Base-by-base conservation (phyloP, 1,140 invertebrate species). In the Drosophila nannoptera region DNA sequence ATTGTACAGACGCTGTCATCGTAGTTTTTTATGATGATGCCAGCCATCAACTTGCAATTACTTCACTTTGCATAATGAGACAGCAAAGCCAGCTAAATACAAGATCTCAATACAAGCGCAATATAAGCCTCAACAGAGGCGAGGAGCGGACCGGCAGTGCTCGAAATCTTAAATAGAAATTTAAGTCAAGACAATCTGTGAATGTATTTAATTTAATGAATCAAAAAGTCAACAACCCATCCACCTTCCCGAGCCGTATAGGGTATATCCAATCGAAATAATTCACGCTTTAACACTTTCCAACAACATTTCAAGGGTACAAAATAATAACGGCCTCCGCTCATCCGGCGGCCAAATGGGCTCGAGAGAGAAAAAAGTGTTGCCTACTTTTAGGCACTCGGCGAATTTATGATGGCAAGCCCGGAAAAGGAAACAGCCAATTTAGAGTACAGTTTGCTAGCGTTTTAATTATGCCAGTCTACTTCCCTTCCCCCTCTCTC, bases 31-130 rank as follows among this genome's bases (percentile, higher is more conserved):
- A 73, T 70, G 62, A 66, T 75, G 73, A 66, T 83, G 66, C 71
- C 42, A 65, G 43, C 67, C 68, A 76, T 80, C 69, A 71, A 82
- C 76, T 76, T 48, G 50, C 75, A 78, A 83, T 78, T 84, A 76
- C 78, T 84, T 75, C 61, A 76, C 73, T 83, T 83, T 84, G 73
- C 80, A 83, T 83, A 83, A 83, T 84, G 72, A 75, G 61, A 35
- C 42, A 46, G 8, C 14, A 14, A 43, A 43, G 40, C 7, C 12
- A 43, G n/a, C 14, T 7, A 43, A 43, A 43, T 43, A 22, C 22
- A 22, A 22, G 22, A 22, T 22, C 22, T 22, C 22, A 22, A 22
- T 22, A 22, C 22, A 22, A 22, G 3, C 22, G 22, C 22, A 22
- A 22, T 3, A 22, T 1, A 3, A 3, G 22, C 22, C 22, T 1